Evolutionary conservation across 2,888 invertebrate genomes (phyloP).

Genomic region (Amorpha juglandis): DNA sequence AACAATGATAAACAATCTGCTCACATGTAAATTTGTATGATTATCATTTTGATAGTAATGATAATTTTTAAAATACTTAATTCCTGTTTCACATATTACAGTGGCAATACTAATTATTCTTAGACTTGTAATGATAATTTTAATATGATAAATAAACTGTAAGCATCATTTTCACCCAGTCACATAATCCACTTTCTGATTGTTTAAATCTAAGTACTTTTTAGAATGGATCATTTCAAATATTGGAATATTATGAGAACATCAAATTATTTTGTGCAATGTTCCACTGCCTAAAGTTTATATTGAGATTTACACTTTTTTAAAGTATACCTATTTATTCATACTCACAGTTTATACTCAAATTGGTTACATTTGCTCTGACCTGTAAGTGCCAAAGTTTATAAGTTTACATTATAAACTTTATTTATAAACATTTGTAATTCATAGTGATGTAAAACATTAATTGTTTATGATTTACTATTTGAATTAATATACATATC

Average conservation of each 20-base stretch:
- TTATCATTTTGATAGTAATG: slow-evolving; percentile 1
- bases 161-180: slow-evolving; percentile 2
- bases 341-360: slow-evolving; percentile 30
- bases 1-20: background rate
- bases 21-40: background rate
- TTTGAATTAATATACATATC: background rate
- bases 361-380: slow-evolving; percentile 6
- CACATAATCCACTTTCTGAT: slow-evolving; percentile 2
- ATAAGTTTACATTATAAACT: slow-evolving; percentile 10
- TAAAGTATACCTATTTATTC: slow-evolving; percentile 18
- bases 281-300: slow-evolving; percentile 4
- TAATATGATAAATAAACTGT: background rate
- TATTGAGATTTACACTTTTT: slow-evolving; percentile 23
- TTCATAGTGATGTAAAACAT: slow-evolving; percentile 1
- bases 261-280: background rate
- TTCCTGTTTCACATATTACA: background rate
- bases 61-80: background rate
- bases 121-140: background rate
- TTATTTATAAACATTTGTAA: slow-evolving; percentile 1
- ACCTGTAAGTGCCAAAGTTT: slow-evolving; percentile 25
- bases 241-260: background rate
- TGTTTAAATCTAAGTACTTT: background rate
- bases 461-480: slow-evolving; percentile 3
- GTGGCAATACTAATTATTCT: background rate
- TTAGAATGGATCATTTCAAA: background rate